Evolutionary conservation across 2,113 vertebrate species (phyloP).

Genomic region (Etheostoma cragini): DNA sequence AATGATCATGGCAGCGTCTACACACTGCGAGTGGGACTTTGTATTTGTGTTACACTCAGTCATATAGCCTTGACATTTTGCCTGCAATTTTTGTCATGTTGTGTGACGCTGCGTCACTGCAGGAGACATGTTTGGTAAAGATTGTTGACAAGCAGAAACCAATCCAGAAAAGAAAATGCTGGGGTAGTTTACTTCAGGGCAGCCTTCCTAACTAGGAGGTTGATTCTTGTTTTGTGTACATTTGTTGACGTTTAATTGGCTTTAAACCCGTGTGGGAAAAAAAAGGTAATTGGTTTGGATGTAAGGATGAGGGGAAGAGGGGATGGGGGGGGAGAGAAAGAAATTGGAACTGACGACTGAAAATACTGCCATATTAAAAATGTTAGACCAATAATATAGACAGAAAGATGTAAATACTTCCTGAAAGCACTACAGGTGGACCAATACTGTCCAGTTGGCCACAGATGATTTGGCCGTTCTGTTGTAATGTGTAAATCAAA

Average conservation of each 20-base stretch:
- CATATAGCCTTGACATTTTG: conserved; percentile 41
- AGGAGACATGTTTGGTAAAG: conserved; percentile 37
- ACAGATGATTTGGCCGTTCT: conserved; percentile 30
- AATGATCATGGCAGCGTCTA: conserved; percentile 15
- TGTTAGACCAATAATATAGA: conserved; percentile 30
- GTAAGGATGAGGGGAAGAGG: conserved; percentile 34
- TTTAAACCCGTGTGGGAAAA: conserved; percentile 59
- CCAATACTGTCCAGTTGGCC: conserved; percentile 20
- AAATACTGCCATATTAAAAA: conserved; percentile 52
- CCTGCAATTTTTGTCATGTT: conserved; percentile 36
- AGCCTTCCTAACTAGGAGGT: conserved; percentile 53
- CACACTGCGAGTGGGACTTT: not conserved
- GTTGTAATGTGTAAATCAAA: conserved; percentile 46
- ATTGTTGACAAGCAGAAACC: conserved; percentile 47
- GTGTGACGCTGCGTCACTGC: conserved; percentile 34
- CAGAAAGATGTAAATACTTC: conserved; percentile 41
- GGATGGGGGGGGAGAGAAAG: not conserved
- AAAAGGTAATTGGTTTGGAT: conserved; percentile 64
- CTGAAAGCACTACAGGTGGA: conserved; percentile 47
- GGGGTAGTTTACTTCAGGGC: conserved; percentile 41
- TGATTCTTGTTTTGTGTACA: conserved; percentile 67
- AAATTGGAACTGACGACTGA: conserved; percentile 55
- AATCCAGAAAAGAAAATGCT: conserved; percentile 39
- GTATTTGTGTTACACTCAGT: conserved; percentile 31
- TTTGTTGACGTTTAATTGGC: conserved; percentile 65